Conservation (phyloP, 2,797 vertebrate genomes). For the Oreortyx pictus region DNA sequence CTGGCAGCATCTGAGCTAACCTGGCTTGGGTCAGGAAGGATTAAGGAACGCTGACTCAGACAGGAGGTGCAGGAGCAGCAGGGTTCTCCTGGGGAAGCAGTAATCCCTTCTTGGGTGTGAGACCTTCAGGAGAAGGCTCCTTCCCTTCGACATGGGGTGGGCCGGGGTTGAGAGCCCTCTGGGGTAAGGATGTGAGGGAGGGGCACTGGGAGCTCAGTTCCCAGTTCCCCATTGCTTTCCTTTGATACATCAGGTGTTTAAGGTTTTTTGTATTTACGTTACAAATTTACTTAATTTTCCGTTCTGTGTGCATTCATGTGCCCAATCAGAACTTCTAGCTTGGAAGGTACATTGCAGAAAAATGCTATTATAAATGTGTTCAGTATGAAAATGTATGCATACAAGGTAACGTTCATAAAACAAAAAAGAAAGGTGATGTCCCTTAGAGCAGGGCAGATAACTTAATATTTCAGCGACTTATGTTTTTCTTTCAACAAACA, state of each 20-base stretch:
- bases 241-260: fast-evolving
- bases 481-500: neutral
- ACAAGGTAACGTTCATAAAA: neutral
- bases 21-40: neutral
- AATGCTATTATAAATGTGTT: neutral
- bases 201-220: neutral
- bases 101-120: neutral
- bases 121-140: neutral
- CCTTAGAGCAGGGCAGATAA: neutral
- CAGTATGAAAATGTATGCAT: neutral
- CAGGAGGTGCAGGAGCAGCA: neutral
- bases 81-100: neutral
- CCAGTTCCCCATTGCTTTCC: neutral
- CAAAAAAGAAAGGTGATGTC: neutral
- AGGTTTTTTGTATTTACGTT: neutral
- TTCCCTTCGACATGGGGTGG: too few species aligned
- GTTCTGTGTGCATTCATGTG: neutral
- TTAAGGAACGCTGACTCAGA: neutral
- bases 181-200: neutral
- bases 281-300: neutral
- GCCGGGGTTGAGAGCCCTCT: neutral
- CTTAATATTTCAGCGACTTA: neutral
- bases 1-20: neutral
- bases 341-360: neutral
- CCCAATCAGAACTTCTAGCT: neutral